Percentiles rank a stretch among this genome's conserved stretches.
phyloP scores from a whole-genome alignment of 2,113 vertebrate species.

The Leptobrachium ailaonicum region DNA sequence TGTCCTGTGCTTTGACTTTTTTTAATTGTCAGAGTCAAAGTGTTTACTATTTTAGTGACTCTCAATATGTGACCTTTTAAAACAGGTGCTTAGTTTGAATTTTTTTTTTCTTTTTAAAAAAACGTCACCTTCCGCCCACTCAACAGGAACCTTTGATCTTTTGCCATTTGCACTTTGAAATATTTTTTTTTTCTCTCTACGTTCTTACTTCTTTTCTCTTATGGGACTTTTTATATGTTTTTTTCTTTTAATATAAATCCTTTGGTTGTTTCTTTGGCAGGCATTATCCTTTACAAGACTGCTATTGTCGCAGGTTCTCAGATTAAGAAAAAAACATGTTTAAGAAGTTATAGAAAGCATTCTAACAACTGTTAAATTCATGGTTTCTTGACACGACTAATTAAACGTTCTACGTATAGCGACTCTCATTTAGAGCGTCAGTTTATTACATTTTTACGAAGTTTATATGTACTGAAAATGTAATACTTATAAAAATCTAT shows the following conservation, averaged over 20 bases:
- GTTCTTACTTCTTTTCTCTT: slow-evolving; percentile 36
- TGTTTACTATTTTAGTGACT: slow-evolving; percentile 55
- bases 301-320: slow-evolving; percentile 5
- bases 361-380: not conserved
- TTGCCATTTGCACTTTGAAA: slow-evolving; percentile 58
- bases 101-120: slow-evolving; percentile 55
- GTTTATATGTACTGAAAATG: not conserved
- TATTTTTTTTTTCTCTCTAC: slow-evolving; percentile 58
- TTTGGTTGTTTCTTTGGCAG: slow-evolving; percentile 20
- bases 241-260: slow-evolving; percentile 39
- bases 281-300: slow-evolving; percentile 10
- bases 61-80: slow-evolving; percentile 48
- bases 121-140: slow-evolving; percentile 58
- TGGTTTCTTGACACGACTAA: not conserved
- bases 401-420: slow-evolving; percentile 7
- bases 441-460: not conserved
- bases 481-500: too few species aligned
- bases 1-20: slow-evolving; percentile 36
- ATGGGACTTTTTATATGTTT: slow-evolving; percentile 53
- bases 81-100: slow-evolving; percentile 60
- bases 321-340: slow-evolving; percentile 8
- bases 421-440: not conserved
- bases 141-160: slow-evolving; percentile 57
- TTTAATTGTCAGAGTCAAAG: slow-evolving; percentile 45
- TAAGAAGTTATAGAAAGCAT: slow-evolving; percentile 1